Conservation (phyloP, 2,113 vertebrate genomes). For the Mirounga angustirostris region DNA sequence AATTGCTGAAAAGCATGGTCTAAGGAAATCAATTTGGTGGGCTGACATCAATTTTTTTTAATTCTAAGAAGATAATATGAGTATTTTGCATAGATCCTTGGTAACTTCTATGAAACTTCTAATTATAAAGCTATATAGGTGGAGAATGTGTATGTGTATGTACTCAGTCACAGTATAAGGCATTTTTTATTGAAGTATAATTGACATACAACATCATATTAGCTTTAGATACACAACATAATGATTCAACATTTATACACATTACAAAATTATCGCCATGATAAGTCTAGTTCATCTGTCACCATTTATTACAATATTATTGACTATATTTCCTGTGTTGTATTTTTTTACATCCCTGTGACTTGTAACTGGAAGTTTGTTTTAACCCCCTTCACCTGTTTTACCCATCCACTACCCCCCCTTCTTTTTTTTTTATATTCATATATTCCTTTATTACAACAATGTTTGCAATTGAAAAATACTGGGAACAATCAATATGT, state of each 20-base stretch:
- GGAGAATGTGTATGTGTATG: background rate
- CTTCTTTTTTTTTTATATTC: no score
- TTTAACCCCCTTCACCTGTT: background rate
- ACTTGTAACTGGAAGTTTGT: background rate
- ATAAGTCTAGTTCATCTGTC: background rate
- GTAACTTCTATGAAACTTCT: background rate
- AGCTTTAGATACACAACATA: background rate
- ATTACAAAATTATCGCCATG: background rate
- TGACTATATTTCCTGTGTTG: background rate
- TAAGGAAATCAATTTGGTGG: slow-evolving; percentile 31
- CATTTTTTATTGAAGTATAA: background rate
- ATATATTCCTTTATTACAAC: background rate
- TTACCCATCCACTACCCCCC: background rate
- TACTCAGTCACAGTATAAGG: background rate
- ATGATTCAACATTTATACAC: background rate
- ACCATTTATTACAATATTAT: background rate
- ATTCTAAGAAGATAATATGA: background rate
- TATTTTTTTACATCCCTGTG: background rate
- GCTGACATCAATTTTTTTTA: background rate
- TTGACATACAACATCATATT: background rate
- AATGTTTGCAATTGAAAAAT: background rate
- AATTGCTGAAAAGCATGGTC: background rate
- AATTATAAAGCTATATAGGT: background rate
- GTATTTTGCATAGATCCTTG: background rate
- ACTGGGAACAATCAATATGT: background rate